Conservation (phyloP, 2,797 vertebrate species). For the Apogon talboti region DNA sequence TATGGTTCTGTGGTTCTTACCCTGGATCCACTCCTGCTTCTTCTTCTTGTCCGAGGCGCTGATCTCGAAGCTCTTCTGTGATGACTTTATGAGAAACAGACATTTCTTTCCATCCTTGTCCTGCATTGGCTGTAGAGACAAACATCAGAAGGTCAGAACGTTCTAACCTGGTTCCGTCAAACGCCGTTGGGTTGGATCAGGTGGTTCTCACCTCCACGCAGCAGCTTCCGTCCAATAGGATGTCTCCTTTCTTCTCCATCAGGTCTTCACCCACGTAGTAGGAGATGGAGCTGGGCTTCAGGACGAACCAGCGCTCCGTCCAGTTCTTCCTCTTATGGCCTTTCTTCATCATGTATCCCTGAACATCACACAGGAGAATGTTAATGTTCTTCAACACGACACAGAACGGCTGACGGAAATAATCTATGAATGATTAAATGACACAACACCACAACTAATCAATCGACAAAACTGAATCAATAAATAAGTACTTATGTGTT, state of each 20-base stretch:
- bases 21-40: slow-evolving; percentile 98
- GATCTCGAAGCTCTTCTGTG: slow-evolving; percentile 95
- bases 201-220: slow-evolving; percentile 88
- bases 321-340: slow-evolving; percentile 98
- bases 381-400: background rate
- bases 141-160: background rate
- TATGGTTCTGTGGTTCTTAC: slow-evolving; percentile 71
- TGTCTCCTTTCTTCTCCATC: slow-evolving; percentile 94
- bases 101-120: slow-evolving; percentile 98
- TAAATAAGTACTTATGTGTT: too few relatives aligned
- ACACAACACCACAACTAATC: too few relatives aligned
- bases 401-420: too few relatives aligned
- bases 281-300: slow-evolving; percentile 89
- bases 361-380: slow-evolving; percentile 10
- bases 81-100: slow-evolving; percentile 93
- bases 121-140: slow-evolving; percentile 86
- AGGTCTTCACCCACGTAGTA: slow-evolving; percentile 95
- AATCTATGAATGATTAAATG: too few relatives aligned
- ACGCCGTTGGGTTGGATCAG: background rate
- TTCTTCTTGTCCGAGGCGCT: slow-evolving; percentile 98
- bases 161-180: too few relatives aligned
- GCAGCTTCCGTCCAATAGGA: slow-evolving; percentile 90
- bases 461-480: too few relatives aligned
- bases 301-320: slow-evolving; percentile 97
- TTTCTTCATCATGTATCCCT: slow-evolving; percentile 99